These are phyloP conservation scores for Morpho helenor DNA, from an alignment of 2,888 invertebrate genomes.

Conservation along the genomic window DNA sequence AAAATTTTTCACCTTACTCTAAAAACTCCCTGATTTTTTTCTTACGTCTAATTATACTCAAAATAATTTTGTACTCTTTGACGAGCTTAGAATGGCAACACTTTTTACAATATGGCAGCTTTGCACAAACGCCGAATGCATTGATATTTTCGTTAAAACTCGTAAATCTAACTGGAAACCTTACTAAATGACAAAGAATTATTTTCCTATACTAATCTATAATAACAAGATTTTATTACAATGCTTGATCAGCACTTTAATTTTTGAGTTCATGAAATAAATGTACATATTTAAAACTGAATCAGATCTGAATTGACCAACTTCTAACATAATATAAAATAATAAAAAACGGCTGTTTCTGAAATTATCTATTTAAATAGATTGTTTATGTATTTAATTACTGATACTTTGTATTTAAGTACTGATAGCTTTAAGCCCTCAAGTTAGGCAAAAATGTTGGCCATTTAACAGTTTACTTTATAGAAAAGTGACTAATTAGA, in stretches of 20 bases:
- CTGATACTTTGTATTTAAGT: no score
- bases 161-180: conserved; percentile 28
- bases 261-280: conserved; percentile 7
- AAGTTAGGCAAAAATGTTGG: no score
- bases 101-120: conserved; percentile 65
- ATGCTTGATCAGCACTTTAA: conserved; percentile 13
- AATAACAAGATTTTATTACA: conserved; percentile 8
- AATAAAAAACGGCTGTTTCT: no score
- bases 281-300: conserved; percentile 33
- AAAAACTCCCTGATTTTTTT: conserved; percentile 77
- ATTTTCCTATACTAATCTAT: conserved; percentile 17
- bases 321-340: not conserved
- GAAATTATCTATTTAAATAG: no score
- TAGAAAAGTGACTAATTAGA: no score
- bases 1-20: conserved; percentile 65
- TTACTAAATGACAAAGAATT: conserved; percentile 16
- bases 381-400: no score
- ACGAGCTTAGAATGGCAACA: conserved; percentile 75
- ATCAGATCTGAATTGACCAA: conserved; percentile 35
- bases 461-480: no score
- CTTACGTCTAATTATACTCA: conserved; percentile 76
- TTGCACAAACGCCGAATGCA: conserved; percentile 49
- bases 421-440: no score
- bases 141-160: conserved; percentile 29
- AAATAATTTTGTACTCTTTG: conserved; percentile 79